Evolutionary conservation across 1,140 invertebrate genomes (phyloP).

Genomic region (Dufourea novaeangliae): DNA sequence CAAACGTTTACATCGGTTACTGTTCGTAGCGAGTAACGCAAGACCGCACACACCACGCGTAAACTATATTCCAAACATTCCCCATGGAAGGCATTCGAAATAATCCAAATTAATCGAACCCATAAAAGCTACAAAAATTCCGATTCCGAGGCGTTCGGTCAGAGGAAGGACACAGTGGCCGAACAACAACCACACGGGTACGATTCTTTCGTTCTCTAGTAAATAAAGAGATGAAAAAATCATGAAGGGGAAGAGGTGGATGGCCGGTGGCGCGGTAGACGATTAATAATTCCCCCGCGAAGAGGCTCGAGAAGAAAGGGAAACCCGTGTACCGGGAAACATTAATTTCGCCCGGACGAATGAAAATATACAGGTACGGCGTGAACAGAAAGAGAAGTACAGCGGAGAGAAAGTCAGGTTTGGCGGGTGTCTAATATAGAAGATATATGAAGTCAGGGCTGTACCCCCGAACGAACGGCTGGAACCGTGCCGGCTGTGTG

Average conservation of each 20-base stretch:
- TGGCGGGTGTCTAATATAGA: slow-evolving; percentile 38
- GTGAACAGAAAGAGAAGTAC: background rate
- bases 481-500: slow-evolving; percentile 19
- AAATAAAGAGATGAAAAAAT: background rate
- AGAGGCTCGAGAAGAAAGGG: background rate
- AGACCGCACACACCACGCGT: background rate
- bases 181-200: too few species aligned
- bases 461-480: slow-evolving; percentile 15
- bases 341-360: slow-evolving; percentile 30
- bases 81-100: too few species aligned
- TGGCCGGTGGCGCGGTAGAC: background rate
- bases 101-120: background rate
- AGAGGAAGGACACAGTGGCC: too few species aligned
- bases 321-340: background rate
- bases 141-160: too few species aligned
- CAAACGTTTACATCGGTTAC: background rate
- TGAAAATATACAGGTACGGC: slow-evolving; percentile 34
- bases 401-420: background rate
- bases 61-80: too few species aligned
- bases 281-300: slow-evolving; percentile 26
- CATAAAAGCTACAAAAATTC: background rate
- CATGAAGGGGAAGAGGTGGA: background rate
- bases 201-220: background rate
- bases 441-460: slow-evolving; percentile 39
- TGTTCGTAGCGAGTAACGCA: too few species aligned